phyloP scores from a whole-genome alignment of 2,888 invertebrate species.

The Mythimna ferrago region DNA sequence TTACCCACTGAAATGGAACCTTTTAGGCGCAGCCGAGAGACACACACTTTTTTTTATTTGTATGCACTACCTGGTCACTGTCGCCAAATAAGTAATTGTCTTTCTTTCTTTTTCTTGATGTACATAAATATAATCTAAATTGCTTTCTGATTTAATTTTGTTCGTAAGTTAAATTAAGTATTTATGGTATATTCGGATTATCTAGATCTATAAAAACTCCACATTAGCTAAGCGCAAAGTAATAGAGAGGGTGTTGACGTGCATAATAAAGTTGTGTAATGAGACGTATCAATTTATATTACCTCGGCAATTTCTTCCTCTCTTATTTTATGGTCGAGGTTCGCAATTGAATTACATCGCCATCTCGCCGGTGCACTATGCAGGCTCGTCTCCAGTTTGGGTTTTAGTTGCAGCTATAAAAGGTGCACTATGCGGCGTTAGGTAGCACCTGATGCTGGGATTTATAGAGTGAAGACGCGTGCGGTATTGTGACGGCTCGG shows the following conservation, averaged over 20 bases:
- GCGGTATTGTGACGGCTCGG: slow-evolving; percentile 62
- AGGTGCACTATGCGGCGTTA: slow-evolving; percentile 59
- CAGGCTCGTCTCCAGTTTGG: slow-evolving; percentile 44
- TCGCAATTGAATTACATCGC: slow-evolving; percentile 60
- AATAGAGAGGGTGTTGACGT: slow-evolving; percentile 25
- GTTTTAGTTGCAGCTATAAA: slow-evolving; percentile 63
- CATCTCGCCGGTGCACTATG: slow-evolving; percentile 16
- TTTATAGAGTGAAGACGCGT: slow-evolving; percentile 69
- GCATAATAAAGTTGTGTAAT: slow-evolving; percentile 48
- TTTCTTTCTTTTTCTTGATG: too few relatives aligned
- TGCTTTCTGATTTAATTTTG: slow-evolving; percentile 14
- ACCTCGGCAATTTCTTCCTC: slow-evolving; percentile 40
- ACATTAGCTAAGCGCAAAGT: slow-evolving; percentile 31
- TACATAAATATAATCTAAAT: neutral
- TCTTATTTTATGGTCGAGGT: slow-evolving; percentile 55
- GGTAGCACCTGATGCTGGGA: slow-evolving; percentile 67
- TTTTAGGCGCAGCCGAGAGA: too few relatives aligned
- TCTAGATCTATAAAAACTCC: slow-evolving; percentile 32
- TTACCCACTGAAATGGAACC: too few relatives aligned
- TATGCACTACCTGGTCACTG: too few relatives aligned
- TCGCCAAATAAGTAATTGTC: too few relatives aligned
- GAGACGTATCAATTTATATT: slow-evolving; percentile 43
- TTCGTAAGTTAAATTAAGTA: slow-evolving; percentile 6
- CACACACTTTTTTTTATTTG: too few relatives aligned
- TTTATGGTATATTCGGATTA: slow-evolving; percentile 16